Evolutionary conservation across 2,888 invertebrate genomes (phyloP), one percentile per base, ranked within the genome.

Genomic region (Gastracanthus pulcherrimus): DNA sequence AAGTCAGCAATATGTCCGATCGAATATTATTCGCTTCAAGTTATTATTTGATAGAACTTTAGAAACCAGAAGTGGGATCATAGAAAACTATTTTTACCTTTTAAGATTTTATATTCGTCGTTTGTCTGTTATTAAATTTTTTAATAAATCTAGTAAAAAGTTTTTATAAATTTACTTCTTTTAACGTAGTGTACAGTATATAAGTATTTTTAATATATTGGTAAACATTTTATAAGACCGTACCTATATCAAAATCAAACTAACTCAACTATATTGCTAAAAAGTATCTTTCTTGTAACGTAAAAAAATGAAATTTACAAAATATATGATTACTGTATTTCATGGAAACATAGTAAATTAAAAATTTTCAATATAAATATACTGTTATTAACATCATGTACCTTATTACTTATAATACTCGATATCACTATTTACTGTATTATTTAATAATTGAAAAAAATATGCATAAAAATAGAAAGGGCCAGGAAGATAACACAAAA

Each of bases 1-100:
- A 82, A 82, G 75, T 82, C 75, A 82, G 79, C 82, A 79, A 79
- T 82, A 79, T 78, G 82, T 51, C 66, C 26, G 19, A 64, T 26
- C 36, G 11, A 78, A 74, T 74, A 69, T 51, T 3, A 29, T 69
- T 70, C 23, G 13, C 26, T 45, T 45, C 5, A 36, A n/a, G 31
- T 29, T 75, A 71, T 80, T 64, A 48, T 69, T 76, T 45, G 26
- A 51, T 38, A 45, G 66, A 55, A 60, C 5, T 51, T 55, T 23
- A 23, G 5, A 55, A 64, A 58, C 13, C 29, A 23, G 13, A 31
- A 66, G 9, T 36, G 13, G 2, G 48, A 45, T 6, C 19, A n/a
- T 41, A 41, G 29, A 26, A 51, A 11, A 19, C 23, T 69, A 45
- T 29, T 45, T 58, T 55, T 58, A 58, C 9, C 41, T 36, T 58